Base-by-base conservation (phyloP, 2,113 vertebrate species). In the Pedionomus torquatus region DNA sequence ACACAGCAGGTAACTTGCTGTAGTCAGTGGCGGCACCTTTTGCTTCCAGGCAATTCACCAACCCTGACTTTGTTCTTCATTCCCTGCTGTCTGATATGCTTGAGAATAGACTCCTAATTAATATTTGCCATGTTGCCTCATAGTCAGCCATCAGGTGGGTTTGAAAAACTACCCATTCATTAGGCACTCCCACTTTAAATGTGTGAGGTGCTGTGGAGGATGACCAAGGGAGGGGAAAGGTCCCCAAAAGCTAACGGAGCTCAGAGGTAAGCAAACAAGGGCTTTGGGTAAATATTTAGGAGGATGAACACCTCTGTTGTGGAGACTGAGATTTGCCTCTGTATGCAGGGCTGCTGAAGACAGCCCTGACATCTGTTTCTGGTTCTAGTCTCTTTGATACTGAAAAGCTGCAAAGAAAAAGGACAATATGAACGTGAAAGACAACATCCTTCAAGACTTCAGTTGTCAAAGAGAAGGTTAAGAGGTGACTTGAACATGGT, bases 21-120 rank as follows among this genome's bases (percentile, higher is more conserved):
- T 25, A 83, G 65, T 87, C 39, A 44, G 52, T 65, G n/a, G 81
- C 49, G 93, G 63, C 54, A 82, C 91, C 58, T 87, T 91, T 89
- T 90, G 7, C 71, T 90, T 88, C 75, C 28, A 70, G 91, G 71
- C 71, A 88, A 39, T 86, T 96, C 2, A 7, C 70, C 87, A 10
- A 7, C 68, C 65, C 25, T 68, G 83, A 68, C 74, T 91, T 96
- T 89, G 52, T 91, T 95, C 80, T 84, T 96, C 87, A 43, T 87
- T 96, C 82, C 70, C 78, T 80, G 63, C 71, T 77, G 82, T 77
- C 54, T 90, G 12, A 1, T 71, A 72, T 43, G 28, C 7, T 77
- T 68, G 77, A 61, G 66, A 88, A 85, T 30, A 83, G 66, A 85
- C 28, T 86, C 25, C 19, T 41, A 74, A 80, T 88, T 93, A 93